Percentiles rank a stretch among this genome's conserved stretches.
Conservation (phyloP, 2,888 invertebrate genomes). For the Rhimphoctona megacephalus region DNA sequence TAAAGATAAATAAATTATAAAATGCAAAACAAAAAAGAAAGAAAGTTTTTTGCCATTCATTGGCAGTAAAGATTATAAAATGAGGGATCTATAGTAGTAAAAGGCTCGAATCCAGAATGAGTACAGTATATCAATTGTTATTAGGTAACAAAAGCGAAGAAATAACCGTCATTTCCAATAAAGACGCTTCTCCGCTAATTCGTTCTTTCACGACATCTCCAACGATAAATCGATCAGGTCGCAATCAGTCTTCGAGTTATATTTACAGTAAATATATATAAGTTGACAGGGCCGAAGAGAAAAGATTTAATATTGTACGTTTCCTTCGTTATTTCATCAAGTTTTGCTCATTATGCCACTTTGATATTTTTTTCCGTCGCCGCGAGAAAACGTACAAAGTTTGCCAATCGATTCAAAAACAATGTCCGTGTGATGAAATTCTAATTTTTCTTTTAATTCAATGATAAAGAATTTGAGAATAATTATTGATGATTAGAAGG, state of each 20-base stretch:
- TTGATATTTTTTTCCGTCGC: background rate
- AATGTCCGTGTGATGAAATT: background rate
- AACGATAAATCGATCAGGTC: slow-evolving; percentile 54
- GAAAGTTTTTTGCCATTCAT: background rate
- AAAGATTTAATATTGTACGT: slow-evolving; percentile 6
- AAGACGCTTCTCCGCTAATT: slow-evolving; percentile 42
- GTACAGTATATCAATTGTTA: slow-evolving; percentile 18
- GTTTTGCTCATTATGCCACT: slow-evolving; percentile 2
- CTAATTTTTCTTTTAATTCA: background rate
- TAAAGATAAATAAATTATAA: background rate
- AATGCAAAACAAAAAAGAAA: background rate
- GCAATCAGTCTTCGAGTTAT: slow-evolving; percentile 37
- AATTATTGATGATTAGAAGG: background rate
- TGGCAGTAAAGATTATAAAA: background rate
- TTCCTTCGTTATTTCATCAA: slow-evolving; percentile 43
- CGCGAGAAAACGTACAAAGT: background rate
- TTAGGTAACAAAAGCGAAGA: slow-evolving; percentile 37
- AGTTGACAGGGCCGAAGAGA: background rate
- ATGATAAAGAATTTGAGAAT: background rate
- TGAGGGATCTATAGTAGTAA: background rate
- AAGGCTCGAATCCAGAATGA: background rate
- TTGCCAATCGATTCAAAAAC: no score
- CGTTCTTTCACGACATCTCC: slow-evolving; percentile 25
- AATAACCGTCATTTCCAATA: slow-evolving; percentile 61
- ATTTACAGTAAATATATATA: slow-evolving; percentile 12